A percentile compares a stretch with the other conserved stretches of the same genome.
These are phyloP conservation scores for Musca domestica DNA, from an alignment of 1,140 invertebrate genomes.

Conservation along the genomic window DNA sequence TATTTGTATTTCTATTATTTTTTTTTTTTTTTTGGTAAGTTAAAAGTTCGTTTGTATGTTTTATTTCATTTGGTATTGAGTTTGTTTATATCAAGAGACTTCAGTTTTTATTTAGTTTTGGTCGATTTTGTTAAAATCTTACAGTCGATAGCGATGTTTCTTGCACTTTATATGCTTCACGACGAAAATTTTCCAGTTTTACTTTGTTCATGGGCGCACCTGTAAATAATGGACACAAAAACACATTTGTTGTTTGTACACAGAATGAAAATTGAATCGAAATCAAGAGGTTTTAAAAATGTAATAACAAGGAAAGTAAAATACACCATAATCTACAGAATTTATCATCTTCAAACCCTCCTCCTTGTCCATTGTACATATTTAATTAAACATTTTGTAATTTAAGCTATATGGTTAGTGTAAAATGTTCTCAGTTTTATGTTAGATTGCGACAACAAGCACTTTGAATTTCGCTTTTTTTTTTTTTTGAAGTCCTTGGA, in stretches of 20 bases:
- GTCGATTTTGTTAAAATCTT: constrained; percentile 49
- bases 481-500: too few relatives aligned
- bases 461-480: too few relatives aligned
- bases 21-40: neutral
- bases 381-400: too few relatives aligned
- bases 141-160: constrained; percentile 72
- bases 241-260: constrained; percentile 2
- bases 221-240: constrained; percentile 44
- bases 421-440: too few relatives aligned
- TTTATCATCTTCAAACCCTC: too few relatives aligned
- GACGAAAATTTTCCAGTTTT: constrained; percentile 70
- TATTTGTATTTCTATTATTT: neutral
- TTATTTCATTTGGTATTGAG: neutral
- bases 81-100: constrained; percentile 10
- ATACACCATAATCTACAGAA: too few relatives aligned
- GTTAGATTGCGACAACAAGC: too few relatives aligned
- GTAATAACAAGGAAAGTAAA: too few relatives aligned
- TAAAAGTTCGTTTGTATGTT: neutral
- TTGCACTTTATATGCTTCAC: constrained; percentile 67
- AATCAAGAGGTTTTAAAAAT: too few relatives aligned
- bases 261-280: neutral
- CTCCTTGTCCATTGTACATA: too few relatives aligned
- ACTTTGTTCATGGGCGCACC: constrained; percentile 75
- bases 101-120: neutral
- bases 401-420: too few relatives aligned